Base-by-base conservation (phyloP, 2,113 vertebrate genomes). In the Catharus minimus region DNA sequence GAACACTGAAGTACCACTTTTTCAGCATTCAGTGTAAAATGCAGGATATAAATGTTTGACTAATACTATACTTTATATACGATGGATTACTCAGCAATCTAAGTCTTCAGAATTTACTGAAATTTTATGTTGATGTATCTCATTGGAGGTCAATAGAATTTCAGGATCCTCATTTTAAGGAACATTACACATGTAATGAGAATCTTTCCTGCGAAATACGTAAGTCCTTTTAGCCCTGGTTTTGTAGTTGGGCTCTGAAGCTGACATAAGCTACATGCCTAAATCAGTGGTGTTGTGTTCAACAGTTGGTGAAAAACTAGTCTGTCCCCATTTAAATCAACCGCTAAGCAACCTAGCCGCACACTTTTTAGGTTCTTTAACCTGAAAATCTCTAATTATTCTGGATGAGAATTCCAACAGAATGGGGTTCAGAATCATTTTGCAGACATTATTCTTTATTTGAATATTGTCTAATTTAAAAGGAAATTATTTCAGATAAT, bases 401-500 rank as follows among this genome's bases (percentile, higher is more conserved):
- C 74, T 92, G 58, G 32, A 33, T 84, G 50, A 47, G 38, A 86
- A 88, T 90, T 86, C 58, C 76, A 86, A 17, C 17, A 44, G 76
- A 95, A 75, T 0, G 0, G 17, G 21, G 12, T 84, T 81, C 55
- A 55, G 68, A 61, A 27, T 87, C 0, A 58, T 86, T 93, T 92
- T 92, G 67, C 24, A 69, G 38, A 86, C 52, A 26, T 72, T 4
- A 2, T 87, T 94, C 50, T 94, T 89, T 84, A 79, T 90, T 95
- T 92, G 49, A 89, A 73, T 83, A 72, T 90, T 90, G 78, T 92
- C 58, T 86, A 49, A 90, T 90, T 94, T 88, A 73, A 94, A 94
- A 94, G 73, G 81, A 92, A 95, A 95, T 89, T 89, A 89, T 84
- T 89, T 82, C 76, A 41, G 56, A 95, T 92, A 86, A 79, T 58